Conservation (phyloP, 1,140 invertebrate species). For the Camponotus floridanus region DNA sequence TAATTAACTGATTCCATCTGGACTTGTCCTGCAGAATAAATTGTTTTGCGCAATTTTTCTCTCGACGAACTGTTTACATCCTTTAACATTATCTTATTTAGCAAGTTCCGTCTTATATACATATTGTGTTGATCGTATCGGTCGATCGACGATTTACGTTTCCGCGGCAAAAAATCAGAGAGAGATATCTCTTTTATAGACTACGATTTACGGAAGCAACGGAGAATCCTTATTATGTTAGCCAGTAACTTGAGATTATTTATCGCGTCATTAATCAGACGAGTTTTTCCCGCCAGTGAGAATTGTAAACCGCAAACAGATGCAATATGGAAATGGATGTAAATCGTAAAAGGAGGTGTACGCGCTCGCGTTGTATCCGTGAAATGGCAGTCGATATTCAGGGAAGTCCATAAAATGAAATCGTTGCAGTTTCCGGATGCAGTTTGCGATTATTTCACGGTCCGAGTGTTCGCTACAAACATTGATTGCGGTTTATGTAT, state of each 20-base stretch:
- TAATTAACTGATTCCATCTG: neutral
- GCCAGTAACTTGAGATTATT: constrained; percentile 73
- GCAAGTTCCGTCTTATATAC: neutral
- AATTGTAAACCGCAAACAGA: constrained; percentile 74
- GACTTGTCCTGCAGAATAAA: neutral
- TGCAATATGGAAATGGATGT: constrained; percentile 80
- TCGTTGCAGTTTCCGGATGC: constrained; percentile 75
- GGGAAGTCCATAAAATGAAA: constrained; percentile 80
- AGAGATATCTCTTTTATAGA: neutral
- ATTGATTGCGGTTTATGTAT: constrained; percentile 17
- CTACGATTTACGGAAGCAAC: constrained; percentile 70
- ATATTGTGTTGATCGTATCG: neutral
- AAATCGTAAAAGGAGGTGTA: constrained; percentile 80
- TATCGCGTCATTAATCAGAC: constrained; percentile 78
- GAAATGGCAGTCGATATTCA: constrained; percentile 72
- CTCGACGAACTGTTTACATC: neutral
- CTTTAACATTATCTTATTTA: neutral
- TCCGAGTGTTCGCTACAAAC: constrained; percentile 14
- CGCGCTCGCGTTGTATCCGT: constrained; percentile 72
- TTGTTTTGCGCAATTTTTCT: neutral
- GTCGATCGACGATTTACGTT: neutral
- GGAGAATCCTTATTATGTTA: constrained; percentile 65
- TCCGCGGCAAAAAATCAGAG: neutral
- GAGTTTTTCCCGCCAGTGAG: constrained; percentile 69
- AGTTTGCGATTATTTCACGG: constrained; percentile 52